Conservation (phyloP, 2,113 vertebrate species). For the Lutjanus erythropterus region DNA sequence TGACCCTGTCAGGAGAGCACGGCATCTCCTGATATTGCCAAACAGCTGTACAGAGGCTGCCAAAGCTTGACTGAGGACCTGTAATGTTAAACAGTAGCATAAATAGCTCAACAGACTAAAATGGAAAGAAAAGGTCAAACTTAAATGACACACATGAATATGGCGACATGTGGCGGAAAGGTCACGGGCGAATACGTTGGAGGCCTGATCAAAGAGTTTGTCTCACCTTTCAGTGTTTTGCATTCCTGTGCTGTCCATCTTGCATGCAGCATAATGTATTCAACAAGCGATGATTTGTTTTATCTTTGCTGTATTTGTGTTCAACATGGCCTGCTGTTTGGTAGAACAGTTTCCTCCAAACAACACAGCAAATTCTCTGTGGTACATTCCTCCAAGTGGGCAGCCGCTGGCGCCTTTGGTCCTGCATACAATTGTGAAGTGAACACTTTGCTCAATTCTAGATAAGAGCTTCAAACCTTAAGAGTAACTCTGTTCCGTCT, state of each 20-base stretch:
- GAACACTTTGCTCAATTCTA: conserved; percentile 45
- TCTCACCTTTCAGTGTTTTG: conserved; percentile 18
- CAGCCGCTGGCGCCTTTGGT: conserved; percentile 23
- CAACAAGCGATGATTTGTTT: neutral
- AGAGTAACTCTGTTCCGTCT: conserved; percentile 26
- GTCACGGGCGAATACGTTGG: conserved; percentile 24
- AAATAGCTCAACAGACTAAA: conserved; percentile 55
- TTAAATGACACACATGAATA: conserved; percentile 46
- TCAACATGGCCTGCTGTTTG: neutral
- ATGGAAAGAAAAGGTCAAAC: conserved; percentile 58
- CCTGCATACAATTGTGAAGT: neutral
- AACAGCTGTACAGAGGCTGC: conserved; percentile 39
- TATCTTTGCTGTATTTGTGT: neutral
- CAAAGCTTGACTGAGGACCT: neutral
- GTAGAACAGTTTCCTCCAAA: neutral
- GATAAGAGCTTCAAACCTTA: conserved; percentile 65
- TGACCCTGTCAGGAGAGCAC: conserved; percentile 46
- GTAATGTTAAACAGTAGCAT: conserved; percentile 29
- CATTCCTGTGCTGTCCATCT: neutral
- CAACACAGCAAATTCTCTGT: neutral
- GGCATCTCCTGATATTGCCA: conserved; percentile 43
- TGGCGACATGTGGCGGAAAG: conserved; percentile 38
- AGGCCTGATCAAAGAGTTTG: conserved; percentile 13
- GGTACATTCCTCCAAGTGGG: neutral
- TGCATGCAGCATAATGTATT: neutral